Evolutionary conservation across 23 tunicate genomes (phyloP).

Genomic region (Diplosoma virens): DNA sequence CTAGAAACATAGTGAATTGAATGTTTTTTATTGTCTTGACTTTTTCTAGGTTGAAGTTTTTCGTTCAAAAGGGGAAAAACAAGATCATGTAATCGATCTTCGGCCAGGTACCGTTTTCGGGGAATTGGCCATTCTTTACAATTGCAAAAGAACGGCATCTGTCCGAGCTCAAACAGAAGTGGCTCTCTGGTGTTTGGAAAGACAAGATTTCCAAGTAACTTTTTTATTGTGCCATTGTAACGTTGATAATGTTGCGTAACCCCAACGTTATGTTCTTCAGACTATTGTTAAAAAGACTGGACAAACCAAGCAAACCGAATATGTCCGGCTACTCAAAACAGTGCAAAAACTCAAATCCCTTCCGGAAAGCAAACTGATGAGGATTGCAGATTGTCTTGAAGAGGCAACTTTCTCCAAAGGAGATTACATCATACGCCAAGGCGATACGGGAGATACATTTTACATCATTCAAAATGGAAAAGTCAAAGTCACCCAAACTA

Average conservation of each 20-base stretch:
- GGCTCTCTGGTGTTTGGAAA: constrained; percentile 65
- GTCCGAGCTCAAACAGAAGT: constrained; percentile 56
- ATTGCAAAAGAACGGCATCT: constrained; percentile 89
- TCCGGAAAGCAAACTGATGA: constrained; percentile 56
- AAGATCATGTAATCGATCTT: constrained; percentile 43
- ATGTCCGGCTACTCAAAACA: constrained; percentile 56
- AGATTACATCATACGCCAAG: constrained; percentile 86
- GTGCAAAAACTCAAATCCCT: constrained; percentile 62
- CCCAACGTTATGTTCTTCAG: constrained; percentile 12
- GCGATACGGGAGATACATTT: constrained; percentile 88
- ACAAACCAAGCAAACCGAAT: constrained; percentile 59
- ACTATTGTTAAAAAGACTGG: constrained; percentile 71
- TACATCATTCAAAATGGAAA: constrained; percentile 79
- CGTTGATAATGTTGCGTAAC: background rate
- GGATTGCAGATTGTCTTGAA: constrained; percentile 92
- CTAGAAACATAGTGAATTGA: background rate
- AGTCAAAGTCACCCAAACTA: constrained; percentile 77
- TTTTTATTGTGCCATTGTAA: background rate
- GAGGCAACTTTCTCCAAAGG: constrained; percentile 50
- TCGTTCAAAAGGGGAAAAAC: constrained; percentile 31
- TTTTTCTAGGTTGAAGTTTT: constrained; percentile 59
- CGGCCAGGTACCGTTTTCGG: constrained; percentile 83
- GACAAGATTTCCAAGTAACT: constrained; percentile 71
- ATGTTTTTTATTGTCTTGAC: background rate
- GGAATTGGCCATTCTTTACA: constrained; percentile 90